Evolutionary conservation across 2,113 vertebrate genomes (phyloP), one percentile per base, ranked within the genome.

Genomic region (Salvelinus alpinus): DNA sequence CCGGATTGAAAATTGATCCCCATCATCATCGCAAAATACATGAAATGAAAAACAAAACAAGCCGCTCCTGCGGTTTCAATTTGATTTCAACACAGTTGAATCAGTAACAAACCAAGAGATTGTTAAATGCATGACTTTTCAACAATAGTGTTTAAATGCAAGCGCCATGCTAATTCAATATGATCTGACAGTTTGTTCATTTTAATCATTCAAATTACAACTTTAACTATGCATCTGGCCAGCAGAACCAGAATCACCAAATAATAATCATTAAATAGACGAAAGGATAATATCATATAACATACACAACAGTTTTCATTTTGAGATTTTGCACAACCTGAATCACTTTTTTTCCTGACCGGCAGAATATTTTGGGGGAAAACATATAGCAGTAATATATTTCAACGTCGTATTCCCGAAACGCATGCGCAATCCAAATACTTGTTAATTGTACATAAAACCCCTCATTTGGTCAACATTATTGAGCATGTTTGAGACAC

Each of bases 71-170:
- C 94, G 95, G 94, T 95, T 92, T 93, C 88, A 91, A 91, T 94
- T 95, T 93, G 96, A 98, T 95, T 98, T 99, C 97, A 99, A 99
- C 96, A 96, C 96, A 98, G 97, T 98, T 99, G 97, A 99, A 98
- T 99, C 96, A 93, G 91, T 95, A 96, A 97, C 81, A 95, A 96
- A 96, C 93, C 90, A 91, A 96, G n/a, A 96, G 94, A 95, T 95
- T 93, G 91, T 95, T 96, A 91, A 95, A 98, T 97, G 96, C 96
- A 95, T 95, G 95, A 98, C 94, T 95, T 96, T 95, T 94, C 93
- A 95, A 96, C 94, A 95, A 96, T 95, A 96, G 86, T 95, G 97
- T 95, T 96, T 95, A 97, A 96, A 95, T 95, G 95, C 96, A 98
- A 98, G 97, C 97, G 98, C 96, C 97, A 97, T 98, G 97, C 96